Base-by-base conservation (phyloP, 2,113 vertebrate species). In the Bombycilla garrulus region DNA sequence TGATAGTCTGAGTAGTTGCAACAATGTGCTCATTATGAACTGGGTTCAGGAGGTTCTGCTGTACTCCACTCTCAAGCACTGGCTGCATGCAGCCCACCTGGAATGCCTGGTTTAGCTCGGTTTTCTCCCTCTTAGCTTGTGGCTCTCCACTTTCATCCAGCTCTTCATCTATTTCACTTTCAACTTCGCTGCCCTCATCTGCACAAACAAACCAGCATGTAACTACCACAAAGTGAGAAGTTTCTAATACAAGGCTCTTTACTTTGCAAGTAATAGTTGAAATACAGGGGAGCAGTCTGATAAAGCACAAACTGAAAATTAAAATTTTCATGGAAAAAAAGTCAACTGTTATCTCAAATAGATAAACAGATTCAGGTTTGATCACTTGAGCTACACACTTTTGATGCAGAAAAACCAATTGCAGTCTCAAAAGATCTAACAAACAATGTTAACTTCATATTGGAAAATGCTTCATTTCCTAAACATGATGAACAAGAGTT, bases 181-280 rank as follows among this genome's bases (percentile, higher is more conserved):
- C 98, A 73, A 98, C 98, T 96, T 98, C 98, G 18, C 98, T 98
- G 96, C 98, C 98, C 94, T 98, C 98, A 98, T 98, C 98, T 98
- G 97, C 85, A 98, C 84, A 97, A 98, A 88, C 31, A 97, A 97
- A 97, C 11, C 91, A 97, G 33, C 56, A 91, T 71, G 84, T 95
- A 96, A 96, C 61, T 80, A 93, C 51, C 56, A 76, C 14, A 47
- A 78, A 92, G 54, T 9, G 4, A 73, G 60, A 61, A 60, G 69
- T 56, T n/a, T 87, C 74, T 82, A 88, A 92, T 53, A 74, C 81
- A 90, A 86, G 17, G 25, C 20, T 24, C 35, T 91, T 85, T 87
- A 57, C 40, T 87, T 78, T 83, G 19, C 13, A 91, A 86, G 54
- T 38, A 82, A 53, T 10, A 36, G 6, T n/a, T 61, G 51, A 93